A percentile compares a stretch with the other conserved stretches of the same genome.
phyloP scores from a whole-genome alignment of 1,140 invertebrate genomes.

The Drosophila elegans region DNA sequence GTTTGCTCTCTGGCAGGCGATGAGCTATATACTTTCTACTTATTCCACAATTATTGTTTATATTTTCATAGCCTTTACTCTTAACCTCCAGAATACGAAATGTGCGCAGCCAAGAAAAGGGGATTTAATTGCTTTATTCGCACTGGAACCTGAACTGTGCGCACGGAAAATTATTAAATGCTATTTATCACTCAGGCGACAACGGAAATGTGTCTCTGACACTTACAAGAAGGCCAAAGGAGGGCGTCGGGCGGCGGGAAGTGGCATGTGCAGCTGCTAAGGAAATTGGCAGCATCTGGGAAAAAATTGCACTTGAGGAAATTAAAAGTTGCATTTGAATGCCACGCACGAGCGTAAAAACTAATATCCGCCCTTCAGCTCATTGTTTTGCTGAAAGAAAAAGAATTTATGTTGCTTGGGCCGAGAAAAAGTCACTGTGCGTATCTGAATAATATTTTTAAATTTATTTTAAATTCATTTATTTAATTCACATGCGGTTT shows the following conservation, averaged over 20 bases:
- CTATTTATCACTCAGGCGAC: constrained; percentile 67
- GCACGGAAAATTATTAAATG: constrained; percentile 60
- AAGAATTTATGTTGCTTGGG: constrained; percentile 1
- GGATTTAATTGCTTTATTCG: constrained; percentile 45
- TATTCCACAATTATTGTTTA: constrained; percentile 43
- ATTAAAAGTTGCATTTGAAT: constrained; percentile 77
- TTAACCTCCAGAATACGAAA: not conserved
- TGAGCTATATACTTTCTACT: constrained; percentile 15
- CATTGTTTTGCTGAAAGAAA: constrained; percentile 32
- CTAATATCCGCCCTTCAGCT: constrained; percentile 66
- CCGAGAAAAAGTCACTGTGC: not conserved
- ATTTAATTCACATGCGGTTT: not conserved
- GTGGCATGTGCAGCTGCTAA: constrained; percentile 55
- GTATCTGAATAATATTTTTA: not conserved
- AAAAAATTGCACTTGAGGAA: constrained; percentile 69
- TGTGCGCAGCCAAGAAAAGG: constrained; percentile 3
- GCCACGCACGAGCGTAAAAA: constrained; percentile 75
- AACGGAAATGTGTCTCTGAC: constrained; percentile 64
- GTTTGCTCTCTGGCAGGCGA: constrained; percentile 14
- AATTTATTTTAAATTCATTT: not conserved
- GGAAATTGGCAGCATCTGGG: constrained; percentile 69
- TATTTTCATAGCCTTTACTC: not conserved
- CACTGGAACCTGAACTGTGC: constrained; percentile 11
- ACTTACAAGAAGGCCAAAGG: constrained; percentile 46
- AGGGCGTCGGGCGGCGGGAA: not conserved